Conservation (phyloP, 2,113 vertebrate genomes). For the Zosterops japonicus region DNA sequence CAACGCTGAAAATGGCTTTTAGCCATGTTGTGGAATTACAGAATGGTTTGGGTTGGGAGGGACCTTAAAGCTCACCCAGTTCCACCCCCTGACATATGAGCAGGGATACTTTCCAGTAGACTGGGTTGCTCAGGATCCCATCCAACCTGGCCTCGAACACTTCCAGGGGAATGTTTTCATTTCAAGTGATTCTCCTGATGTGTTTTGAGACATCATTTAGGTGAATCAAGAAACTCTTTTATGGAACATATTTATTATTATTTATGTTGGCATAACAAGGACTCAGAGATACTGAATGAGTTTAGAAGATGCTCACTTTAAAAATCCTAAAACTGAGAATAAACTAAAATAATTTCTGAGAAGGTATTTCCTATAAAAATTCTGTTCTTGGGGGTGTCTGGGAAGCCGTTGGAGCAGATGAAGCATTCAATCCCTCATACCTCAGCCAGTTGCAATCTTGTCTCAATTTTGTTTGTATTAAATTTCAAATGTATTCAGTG, state of each 20-base stretch:
- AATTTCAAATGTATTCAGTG: slow-evolving; percentile 4
- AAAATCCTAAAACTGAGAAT: not conserved
- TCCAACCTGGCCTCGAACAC: not conserved
- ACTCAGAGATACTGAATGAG: not conserved
- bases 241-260: not conserved
- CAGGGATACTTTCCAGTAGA: not conserved
- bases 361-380: not conserved
- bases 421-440: not conserved
- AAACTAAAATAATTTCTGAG: not conserved
- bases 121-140: not conserved
- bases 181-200: accelerated
- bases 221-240: not conserved
- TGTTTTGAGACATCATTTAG: not conserved
- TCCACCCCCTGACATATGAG: not conserved
- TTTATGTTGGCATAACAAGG: not conserved
- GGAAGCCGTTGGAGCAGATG: not conserved
- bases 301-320: not conserved
- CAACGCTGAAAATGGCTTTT: not conserved
- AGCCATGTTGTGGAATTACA: not conserved
- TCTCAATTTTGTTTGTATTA: slow-evolving; percentile 22
- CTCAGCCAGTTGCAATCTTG: not conserved
- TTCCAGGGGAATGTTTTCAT: not conserved
- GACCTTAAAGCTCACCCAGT: not conserved
- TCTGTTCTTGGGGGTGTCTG: not conserved
- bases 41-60: not conserved